Evolutionary conservation across 2,797 vertebrate species (phyloP).

Genomic region (Sebastolobus alascanus): DNA sequence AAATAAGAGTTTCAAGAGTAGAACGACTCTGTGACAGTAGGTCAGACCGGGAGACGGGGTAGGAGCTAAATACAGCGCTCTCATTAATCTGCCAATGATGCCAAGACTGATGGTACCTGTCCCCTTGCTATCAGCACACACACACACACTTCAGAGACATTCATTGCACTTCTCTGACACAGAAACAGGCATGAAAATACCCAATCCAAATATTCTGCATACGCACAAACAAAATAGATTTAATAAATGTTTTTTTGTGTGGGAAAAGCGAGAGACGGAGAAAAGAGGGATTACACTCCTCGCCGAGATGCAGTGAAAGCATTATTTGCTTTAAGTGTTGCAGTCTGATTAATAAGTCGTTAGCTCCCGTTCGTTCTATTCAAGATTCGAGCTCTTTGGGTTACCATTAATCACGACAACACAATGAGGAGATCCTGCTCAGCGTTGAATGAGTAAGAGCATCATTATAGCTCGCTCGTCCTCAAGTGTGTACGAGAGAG

Average conservation of each 20-base stretch:
- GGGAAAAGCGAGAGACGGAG: neutral
- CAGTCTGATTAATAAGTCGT: conserved; percentile 76
- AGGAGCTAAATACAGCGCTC: conserved; percentile 72
- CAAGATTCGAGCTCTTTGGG: conserved; percentile 52
- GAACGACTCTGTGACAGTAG: conserved; percentile 46
- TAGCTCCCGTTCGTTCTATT: conserved; percentile 56
- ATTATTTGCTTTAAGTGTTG: conserved; percentile 66
- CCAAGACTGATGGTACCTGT: conserved; percentile 71
- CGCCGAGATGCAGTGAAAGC: conserved; percentile 34
- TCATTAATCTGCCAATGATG: conserved; percentile 77
- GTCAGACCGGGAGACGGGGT: conserved; percentile 60
- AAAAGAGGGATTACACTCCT: conserved; percentile 21
- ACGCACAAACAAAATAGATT: neutral
- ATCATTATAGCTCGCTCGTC: conserved; percentile 57
- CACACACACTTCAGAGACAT: conserved; percentile 53
- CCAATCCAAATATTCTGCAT: neutral
- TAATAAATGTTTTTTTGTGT: conserved; percentile 17
- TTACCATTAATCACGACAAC: conserved; percentile 67
- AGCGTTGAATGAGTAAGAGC: conserved; percentile 58
- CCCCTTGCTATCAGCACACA: conserved; percentile 58
- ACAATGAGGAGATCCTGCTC: conserved; percentile 61
- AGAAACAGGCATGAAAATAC: conserved; percentile 13
- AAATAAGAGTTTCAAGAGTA: conserved; percentile 39
- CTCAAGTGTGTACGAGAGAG: conserved; percentile 38
- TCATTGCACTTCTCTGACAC: conserved; percentile 38